Conservation (phyloP, 2,888 invertebrate species). For the Parnassius glacialis region DNA sequence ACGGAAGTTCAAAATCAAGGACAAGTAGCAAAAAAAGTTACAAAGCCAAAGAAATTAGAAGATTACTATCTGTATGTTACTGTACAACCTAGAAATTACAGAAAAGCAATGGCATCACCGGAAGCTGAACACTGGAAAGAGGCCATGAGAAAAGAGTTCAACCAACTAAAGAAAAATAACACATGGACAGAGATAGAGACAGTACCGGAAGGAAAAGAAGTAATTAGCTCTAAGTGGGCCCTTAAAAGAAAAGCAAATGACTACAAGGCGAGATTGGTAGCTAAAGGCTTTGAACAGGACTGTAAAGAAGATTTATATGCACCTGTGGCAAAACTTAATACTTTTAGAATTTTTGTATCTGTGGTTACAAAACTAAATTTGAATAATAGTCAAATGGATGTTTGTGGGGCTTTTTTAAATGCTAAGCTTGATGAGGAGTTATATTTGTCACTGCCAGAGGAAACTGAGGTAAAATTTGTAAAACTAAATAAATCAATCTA, state of each 20-base stretch:
- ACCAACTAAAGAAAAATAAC: background rate
- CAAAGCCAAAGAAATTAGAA: background rate
- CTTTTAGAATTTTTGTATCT: background rate
- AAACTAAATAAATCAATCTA: background rate
- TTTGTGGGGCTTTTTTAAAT: slow-evolving; percentile 2
- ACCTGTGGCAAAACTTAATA: background rate
- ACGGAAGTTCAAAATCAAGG: no score
- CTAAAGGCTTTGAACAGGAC: background rate
- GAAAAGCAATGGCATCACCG: background rate
- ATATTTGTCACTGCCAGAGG: background rate
- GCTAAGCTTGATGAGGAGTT: background rate
- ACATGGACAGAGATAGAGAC: background rate
- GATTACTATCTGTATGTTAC: background rate
- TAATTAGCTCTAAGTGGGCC: background rate
- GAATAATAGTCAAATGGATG: background rate
- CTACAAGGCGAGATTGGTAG: background rate
- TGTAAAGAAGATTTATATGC: slow-evolving; percentile 1
- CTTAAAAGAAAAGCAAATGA: background rate
- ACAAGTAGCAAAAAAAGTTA: background rate
- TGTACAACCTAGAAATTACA: background rate
- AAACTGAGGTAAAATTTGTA: background rate
- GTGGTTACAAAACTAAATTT: background rate
- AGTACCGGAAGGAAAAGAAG: slow-evolving; percentile 1
- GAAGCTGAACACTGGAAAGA: background rate
- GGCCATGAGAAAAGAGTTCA: background rate